Evolutionary conservation across 2,888 invertebrate species (phyloP).

Genomic region (Lydus trimaculatus): DNA sequence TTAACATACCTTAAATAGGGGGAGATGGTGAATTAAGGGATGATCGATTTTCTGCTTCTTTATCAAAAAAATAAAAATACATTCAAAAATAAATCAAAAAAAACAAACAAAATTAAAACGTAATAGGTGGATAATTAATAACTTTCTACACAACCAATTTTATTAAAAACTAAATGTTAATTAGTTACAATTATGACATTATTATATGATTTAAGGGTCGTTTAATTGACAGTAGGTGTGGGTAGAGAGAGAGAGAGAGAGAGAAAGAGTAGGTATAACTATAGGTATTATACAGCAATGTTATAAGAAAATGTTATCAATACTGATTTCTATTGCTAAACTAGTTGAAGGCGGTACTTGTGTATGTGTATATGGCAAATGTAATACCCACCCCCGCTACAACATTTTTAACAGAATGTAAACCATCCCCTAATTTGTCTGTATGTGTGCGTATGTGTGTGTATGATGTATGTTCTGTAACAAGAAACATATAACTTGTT

Average conservation of each 20-base stretch:
- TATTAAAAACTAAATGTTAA: too few relatives aligned
- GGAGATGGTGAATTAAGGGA: constrained; percentile 25
- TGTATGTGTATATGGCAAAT: constrained; percentile 14
- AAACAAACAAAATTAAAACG: too few relatives aligned
- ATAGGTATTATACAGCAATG: too few relatives aligned
- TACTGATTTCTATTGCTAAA: constrained; percentile 47
- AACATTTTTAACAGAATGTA: not conserved
- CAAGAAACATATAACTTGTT: constrained; percentile 1
- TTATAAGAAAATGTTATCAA: constrained; percentile 36
- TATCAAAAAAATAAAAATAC: not conserved
- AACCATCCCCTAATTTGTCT: not conserved
- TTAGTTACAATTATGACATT: not conserved
- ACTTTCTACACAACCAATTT: too few relatives aligned
- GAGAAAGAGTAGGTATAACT: too few relatives aligned
- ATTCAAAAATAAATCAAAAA: not conserved
- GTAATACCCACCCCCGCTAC: not conserved
- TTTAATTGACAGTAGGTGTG: too few relatives aligned
- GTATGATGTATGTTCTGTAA: not conserved
- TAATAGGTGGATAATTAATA: too few relatives aligned
- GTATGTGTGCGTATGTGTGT: not conserved
- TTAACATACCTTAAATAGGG: constrained; percentile 48
- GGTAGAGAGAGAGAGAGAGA: too few relatives aligned
- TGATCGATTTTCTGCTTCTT: not conserved
- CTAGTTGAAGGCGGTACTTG: constrained; percentile 41
- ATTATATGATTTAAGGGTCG: not conserved